Base-by-base conservation (phyloP, 2,797 vertebrate species). In the Rhabdomys pumilio region DNA sequence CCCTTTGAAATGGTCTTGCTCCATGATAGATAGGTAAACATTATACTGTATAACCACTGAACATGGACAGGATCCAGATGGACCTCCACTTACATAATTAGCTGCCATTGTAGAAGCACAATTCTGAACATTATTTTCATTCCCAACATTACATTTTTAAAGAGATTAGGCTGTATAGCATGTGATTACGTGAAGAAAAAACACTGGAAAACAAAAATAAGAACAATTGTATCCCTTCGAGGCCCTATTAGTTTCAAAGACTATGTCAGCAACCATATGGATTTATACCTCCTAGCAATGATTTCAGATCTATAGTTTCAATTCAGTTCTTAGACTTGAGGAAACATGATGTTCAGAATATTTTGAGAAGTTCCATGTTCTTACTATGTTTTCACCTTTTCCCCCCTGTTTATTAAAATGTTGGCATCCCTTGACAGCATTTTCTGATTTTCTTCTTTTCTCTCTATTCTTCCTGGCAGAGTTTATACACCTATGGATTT, bases 61-160 rank as follows among this genome's bases (percentile, higher is more conserved):
- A 77, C 79, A 65, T 47, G 44, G 3, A 19, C 10, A 85, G 13
- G 7, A 38, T 57, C 22, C 29, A 29, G 31, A 3, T 6, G 53
- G 34, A 53, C n/a, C 24, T 92, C 6, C 65, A 15, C 5, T 72
- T 47, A 73, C 19, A 53, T 20, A 29, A 57, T 86, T 44, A 24
- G 15, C 59, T 47, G 13, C 13, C 6, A 12, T 19, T 88, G 20
- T 24, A 47, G 22, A 20, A 17, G 15, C 19, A 86, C 55, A 22
- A 95, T 63, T 41, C 10, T 79, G 31, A 79, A 73, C 44, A 90
- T 76, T 93, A 15, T 83, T 61, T 63, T 67, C 29, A 55, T 77
- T 87, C 8, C 0, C 3, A 67, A 26, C 38, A 22, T 77, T n/a
- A 57, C n/a, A 94, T 87, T 80, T 83, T 80, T 13, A 80, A 92